Percentiles rank a stretch among this genome's conserved stretches.
Evolutionary conservation across 2,797 vertebrate genomes (phyloP).

Genomic region (Melanotaenia boesemani): DNA sequence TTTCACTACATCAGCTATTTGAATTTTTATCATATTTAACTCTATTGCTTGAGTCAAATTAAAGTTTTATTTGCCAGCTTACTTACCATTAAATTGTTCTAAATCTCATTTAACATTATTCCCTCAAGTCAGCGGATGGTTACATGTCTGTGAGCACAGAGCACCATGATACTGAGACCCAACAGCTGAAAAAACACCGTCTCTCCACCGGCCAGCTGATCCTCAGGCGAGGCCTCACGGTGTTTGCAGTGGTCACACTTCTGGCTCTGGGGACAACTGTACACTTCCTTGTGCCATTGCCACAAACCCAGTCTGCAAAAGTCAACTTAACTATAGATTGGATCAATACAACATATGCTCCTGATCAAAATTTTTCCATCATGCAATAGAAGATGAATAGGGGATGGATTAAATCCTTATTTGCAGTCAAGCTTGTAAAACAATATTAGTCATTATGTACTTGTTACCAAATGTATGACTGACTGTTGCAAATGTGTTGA

Average conservation of each 20-base stretch:
- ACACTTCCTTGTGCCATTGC: constrained; percentile 76
- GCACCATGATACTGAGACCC: constrained; percentile 10
- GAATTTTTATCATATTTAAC: not conserved
- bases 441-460: not conserved
- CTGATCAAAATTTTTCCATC: constrained; percentile 29
- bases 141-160: constrained; percentile 49
- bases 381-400: not conserved
- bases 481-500: not conserved
- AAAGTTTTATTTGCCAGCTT: not conserved
- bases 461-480: not conserved
- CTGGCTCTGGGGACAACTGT: constrained; percentile 79
- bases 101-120: not conserved
- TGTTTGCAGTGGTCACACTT: constrained; percentile 66
- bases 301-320: constrained; percentile 16
- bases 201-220: constrained; percentile 77
- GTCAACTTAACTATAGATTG: constrained; percentile 52
- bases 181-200: not conserved
- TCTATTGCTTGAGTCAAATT: no score
- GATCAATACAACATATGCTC: constrained; percentile 50
- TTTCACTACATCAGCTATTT: not conserved
- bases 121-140: constrained; percentile 52
- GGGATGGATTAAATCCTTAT: not conserved
- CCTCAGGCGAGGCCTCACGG: constrained; percentile 74
- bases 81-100: not conserved
- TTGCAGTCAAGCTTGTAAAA: not conserved